A percentile compares a stretch with the other conserved stretches of the same genome.
phyloP scores from a whole-genome alignment of 2,113 vertebrate species.

The Ophiodon elongatus region DNA sequence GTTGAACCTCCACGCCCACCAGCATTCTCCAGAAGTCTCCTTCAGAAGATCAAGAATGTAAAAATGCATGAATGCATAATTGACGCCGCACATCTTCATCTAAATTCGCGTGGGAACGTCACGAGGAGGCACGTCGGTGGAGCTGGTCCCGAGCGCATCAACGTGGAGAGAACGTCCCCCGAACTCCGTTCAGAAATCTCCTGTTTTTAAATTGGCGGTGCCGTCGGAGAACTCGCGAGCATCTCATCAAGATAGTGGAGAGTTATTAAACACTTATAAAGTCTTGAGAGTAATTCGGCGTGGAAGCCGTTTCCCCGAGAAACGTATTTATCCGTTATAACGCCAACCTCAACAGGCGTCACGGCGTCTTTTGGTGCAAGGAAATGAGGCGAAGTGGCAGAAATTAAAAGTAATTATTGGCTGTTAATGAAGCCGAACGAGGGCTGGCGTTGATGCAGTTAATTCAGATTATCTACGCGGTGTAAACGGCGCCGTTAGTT shows the following conservation, averaged over 20 bases:
- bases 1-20: not conserved
- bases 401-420: too few species aligned
- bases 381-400: too few species aligned
- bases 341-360: accelerated
- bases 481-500: too few species aligned
- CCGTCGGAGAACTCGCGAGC: accelerated
- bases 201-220: not conserved
- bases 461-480: too few species aligned
- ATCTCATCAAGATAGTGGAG: accelerated
- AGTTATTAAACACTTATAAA: not conserved
- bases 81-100: too few species aligned
- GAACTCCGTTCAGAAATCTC: not conserved
- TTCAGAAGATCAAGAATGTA: not conserved
- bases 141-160: not conserved
- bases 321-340: accelerated
- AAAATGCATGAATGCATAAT: not conserved
- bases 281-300: not conserved
- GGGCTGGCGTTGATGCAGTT: too few species aligned
- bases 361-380: not conserved
- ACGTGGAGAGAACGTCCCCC: too few species aligned
- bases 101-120: not conserved
- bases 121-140: not conserved
- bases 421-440: too few species aligned
- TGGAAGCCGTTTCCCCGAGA: accelerated
- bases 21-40: too few species aligned